Conservation (phyloP, 1,140 invertebrate genomes). For the Panagrolaimus sp. region DNA sequence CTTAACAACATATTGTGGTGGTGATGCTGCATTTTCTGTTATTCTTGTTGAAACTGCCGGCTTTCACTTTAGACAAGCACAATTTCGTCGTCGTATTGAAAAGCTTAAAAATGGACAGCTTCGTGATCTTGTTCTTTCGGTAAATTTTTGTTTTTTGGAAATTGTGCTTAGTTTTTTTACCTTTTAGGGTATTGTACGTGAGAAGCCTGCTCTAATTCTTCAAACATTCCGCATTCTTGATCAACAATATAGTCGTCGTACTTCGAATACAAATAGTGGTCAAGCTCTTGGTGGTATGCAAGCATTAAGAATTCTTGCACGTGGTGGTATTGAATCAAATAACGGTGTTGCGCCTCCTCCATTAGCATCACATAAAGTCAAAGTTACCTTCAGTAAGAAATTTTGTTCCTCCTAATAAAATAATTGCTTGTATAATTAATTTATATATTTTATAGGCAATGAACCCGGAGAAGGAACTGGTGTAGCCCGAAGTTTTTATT, state of each 20-base stretch:
- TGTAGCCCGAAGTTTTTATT: constrained; percentile 94
- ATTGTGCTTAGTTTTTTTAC: neutral
- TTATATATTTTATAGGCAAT: too few relatives aligned
- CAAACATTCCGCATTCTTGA: constrained; percentile 95
- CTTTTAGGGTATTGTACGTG: constrained; percentile 75
- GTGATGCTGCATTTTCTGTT: constrained; percentile 86
- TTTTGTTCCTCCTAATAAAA: too few relatives aligned
- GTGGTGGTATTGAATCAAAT: constrained; percentile 29
- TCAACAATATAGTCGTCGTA: constrained; percentile 78
- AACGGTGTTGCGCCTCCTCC: constrained; percentile 71
- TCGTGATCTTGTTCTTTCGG: constrained; percentile 76
- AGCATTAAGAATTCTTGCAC: constrained; percentile 21
- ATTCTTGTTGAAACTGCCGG: constrained; percentile 66
- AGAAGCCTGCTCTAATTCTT: constrained; percentile 77
- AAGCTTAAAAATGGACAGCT: constrained; percentile 87
- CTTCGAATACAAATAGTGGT: constrained; percentile 61
- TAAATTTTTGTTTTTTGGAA: constrained; percentile 36
- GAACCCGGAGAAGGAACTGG: constrained; percentile 99
- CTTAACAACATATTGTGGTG: constrained; percentile 74
- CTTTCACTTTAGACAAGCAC: constrained; percentile 85
- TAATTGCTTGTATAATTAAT: too few relatives aligned
- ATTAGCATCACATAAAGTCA: constrained; percentile 73
- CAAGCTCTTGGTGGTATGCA: neutral
- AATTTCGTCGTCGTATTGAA: constrained; percentile 95
- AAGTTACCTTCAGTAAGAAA: constrained; percentile 93